Evolutionary conservation across 2,113 vertebrate species (phyloP).

Genomic region (Chaetodon auriga): DNA sequence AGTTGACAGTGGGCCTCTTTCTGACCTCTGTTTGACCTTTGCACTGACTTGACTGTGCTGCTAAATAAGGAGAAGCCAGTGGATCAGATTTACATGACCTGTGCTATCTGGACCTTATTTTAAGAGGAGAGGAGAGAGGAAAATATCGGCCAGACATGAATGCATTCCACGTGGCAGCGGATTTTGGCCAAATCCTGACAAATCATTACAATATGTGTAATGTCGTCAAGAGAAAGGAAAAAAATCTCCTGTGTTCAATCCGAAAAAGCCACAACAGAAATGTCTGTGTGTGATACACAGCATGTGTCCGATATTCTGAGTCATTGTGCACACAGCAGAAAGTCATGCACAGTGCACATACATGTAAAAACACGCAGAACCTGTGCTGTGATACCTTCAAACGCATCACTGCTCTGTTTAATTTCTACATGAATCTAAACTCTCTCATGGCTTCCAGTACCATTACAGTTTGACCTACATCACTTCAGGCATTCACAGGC

Average conservation of each 20-base stretch:
- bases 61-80: background rate
- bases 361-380: background rate
- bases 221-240: background rate
- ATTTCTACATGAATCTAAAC: background rate
- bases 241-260: background rate
- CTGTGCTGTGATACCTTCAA: background rate
- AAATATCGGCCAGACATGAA: background rate
- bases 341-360: background rate
- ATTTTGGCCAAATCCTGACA: constrained; percentile 33
- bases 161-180: constrained; percentile 29
- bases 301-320: background rate
- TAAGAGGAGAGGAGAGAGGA: background rate
- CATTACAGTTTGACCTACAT: constrained; percentile 19
- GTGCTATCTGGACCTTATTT: constrained; percentile 2
- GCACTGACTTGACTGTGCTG: background rate
- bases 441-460: constrained; percentile 16
- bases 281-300: background rate
- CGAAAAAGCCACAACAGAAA: background rate
- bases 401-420: background rate
- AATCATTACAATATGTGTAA: constrained; percentile 54
- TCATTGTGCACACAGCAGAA: background rate
- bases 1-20: background rate
- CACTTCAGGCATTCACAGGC: background rate
- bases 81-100: constrained; percentile 11
- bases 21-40: constrained; percentile 18